phyloP scores from a whole-genome alignment of 2,888 invertebrate genomes.

The Drosophila neonasuta region DNA sequence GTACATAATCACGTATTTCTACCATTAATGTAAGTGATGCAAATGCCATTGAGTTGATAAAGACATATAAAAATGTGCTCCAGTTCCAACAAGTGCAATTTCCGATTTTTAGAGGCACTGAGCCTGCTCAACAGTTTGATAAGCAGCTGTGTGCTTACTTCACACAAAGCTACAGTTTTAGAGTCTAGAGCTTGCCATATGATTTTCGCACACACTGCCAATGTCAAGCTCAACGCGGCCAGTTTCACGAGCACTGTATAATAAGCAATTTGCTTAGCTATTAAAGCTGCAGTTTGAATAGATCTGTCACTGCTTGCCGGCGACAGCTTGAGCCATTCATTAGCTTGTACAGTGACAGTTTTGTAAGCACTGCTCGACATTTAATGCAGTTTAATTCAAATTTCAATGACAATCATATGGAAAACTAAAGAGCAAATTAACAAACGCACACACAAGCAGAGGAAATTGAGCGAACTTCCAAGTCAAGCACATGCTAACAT shows the following conservation, averaged over 20 bases:
- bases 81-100: not conserved
- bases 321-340: not conserved
- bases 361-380: constrained; percentile 11
- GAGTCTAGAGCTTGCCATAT: not conserved
- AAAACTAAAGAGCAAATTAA: constrained; percentile 68
- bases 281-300: not conserved
- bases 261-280: not conserved
- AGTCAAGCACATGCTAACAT: constrained; percentile 1
- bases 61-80: constrained; percentile 27
- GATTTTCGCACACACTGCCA: not conserved
- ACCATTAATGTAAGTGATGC: not conserved
- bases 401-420: constrained; percentile 63
- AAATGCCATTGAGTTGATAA: constrained; percentile 33
- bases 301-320: constrained; percentile 1
- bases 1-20: not conserved
- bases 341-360: constrained; percentile 23
- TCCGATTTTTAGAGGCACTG: constrained; percentile 11
- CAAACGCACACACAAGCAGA: constrained; percentile 30
- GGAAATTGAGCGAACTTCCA: constrained; percentile 30
- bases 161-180: constrained; percentile 1
- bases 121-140: not conserved
- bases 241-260: not conserved
- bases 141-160: not conserved
- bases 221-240: constrained; percentile 3
- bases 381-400: constrained; percentile 56